A percentile compares a stretch with the other conserved stretches of the same genome.
Evolutionary conservation across 2,888 invertebrate species (phyloP).

Genomic region (Oxytorus armatus): DNA sequence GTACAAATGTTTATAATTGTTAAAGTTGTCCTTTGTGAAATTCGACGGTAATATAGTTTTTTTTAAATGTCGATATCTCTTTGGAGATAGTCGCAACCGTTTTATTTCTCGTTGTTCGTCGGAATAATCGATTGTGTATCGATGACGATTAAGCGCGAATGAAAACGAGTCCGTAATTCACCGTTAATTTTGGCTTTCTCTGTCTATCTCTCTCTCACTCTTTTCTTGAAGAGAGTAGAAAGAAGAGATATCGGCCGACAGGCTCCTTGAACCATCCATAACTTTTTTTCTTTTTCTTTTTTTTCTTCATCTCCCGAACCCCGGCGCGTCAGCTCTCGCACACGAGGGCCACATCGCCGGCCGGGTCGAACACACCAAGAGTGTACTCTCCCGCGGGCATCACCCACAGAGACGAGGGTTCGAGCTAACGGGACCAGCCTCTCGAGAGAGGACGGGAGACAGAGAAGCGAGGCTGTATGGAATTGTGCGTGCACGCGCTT

Average conservation of each 20-base stretch:
- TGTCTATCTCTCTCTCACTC: background rate
- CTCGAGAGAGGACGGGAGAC: slow-evolving; percentile 69
- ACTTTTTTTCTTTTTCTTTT: slow-evolving; percentile 60
- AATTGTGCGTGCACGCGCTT: slow-evolving; percentile 66
- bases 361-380: slow-evolving; percentile 31
- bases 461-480: slow-evolving; percentile 66
- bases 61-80: too few species aligned
- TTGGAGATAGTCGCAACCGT: too few species aligned
- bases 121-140: slow-evolving; percentile 28
- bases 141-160: slow-evolving; percentile 55
- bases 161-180: slow-evolving; percentile 58
- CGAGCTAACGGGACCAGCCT: slow-evolving; percentile 81
- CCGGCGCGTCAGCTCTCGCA: slow-evolving; percentile 58
- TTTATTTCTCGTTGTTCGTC: background rate
- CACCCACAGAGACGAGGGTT: slow-evolving; percentile 75
- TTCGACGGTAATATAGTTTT: too few species aligned
- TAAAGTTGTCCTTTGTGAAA: too few species aligned
- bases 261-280: slow-evolving; percentile 59
- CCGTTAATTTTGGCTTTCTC: slow-evolving; percentile 53
- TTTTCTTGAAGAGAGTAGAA: slow-evolving; percentile 22
- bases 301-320: slow-evolving; percentile 52
- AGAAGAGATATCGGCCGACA: slow-evolving; percentile 53
- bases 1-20: too few species aligned
- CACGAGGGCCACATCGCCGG: slow-evolving; percentile 53
- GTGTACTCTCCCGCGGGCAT: slow-evolving; percentile 57